Evolutionary conservation across 2,888 invertebrate genomes (phyloP).

Genomic region (Unio pictorum): DNA sequence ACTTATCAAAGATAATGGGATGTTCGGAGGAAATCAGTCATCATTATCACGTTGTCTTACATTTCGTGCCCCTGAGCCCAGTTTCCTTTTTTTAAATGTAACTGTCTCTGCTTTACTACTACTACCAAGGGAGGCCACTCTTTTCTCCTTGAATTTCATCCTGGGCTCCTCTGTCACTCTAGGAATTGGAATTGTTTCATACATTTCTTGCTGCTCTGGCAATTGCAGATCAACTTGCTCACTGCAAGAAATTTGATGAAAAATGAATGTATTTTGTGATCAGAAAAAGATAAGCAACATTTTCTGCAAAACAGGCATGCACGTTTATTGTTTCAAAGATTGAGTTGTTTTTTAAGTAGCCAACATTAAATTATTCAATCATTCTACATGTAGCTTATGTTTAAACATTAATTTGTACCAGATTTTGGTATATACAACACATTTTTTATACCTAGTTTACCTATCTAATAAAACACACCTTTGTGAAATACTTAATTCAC

Average conservation of each 20-base stretch:
- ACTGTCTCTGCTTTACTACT: conserved; percentile 41
- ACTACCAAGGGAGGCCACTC: conserved; percentile 50
- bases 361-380: too few relatives aligned
- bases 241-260: conserved; percentile 1
- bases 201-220: conserved; percentile 19
- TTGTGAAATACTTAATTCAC: too few relatives aligned
- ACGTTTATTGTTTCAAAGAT: too few relatives aligned
- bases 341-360: too few relatives aligned
- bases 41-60: conserved; percentile 48
- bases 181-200: conserved; percentile 47
- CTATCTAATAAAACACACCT: too few relatives aligned
- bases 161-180: conserved; percentile 21
- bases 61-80: conserved; percentile 55
- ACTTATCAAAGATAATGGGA: too few relatives aligned
- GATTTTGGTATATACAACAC: too few relatives aligned
- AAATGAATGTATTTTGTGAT: not conserved
- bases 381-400: too few relatives aligned
- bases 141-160: conserved; percentile 61
- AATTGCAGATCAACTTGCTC: conserved; percentile 36
- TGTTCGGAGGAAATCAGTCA: conserved; percentile 17
- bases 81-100: conserved; percentile 64
- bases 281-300: too few relatives aligned
- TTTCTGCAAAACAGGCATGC: too few relatives aligned
- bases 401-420: too few relatives aligned
- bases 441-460: too few relatives aligned